Conservation (phyloP, 2,113 vertebrate species). For the Vimba vimba region DNA sequence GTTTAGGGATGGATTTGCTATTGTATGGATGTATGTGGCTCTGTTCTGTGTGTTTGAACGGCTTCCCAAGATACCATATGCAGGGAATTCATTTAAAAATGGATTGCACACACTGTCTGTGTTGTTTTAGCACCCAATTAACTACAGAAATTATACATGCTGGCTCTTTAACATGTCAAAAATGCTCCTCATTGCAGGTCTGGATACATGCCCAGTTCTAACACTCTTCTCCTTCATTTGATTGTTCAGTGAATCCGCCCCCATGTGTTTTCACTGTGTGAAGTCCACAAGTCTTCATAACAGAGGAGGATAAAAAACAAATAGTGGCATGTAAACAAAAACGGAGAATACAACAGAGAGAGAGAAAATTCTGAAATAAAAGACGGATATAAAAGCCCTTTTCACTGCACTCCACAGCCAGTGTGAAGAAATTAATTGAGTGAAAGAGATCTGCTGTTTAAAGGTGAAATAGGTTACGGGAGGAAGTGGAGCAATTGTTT, state of each 20-base stretch:
- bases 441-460: conserved; percentile 68
- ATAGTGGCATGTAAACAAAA: background rate
- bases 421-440: conserved; percentile 72
- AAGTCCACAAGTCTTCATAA: conserved; percentile 2
- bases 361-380: conserved; percentile 13
- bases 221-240: background rate
- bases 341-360: background rate
- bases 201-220: background rate
- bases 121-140: background rate
- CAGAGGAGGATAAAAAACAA: conserved; percentile 18
- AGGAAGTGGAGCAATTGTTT: conserved; percentile 66
- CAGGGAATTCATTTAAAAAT: background rate
- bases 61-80: background rate
- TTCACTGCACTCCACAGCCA: conserved; percentile 48
- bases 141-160: background rate
- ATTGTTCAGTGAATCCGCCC: background rate
- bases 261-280: conserved; percentile 22
- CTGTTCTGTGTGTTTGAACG: conserved; percentile 9
- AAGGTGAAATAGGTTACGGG: conserved; percentile 65
- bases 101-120: background rate
- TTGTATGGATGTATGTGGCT: background rate
- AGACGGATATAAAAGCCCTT: conserved; percentile 45
- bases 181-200: background rate
- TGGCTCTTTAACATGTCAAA: background rate
- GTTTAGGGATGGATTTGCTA: background rate